Conservation (phyloP, 2,113 vertebrate genomes). For the Solenodon paradoxus region DNA sequence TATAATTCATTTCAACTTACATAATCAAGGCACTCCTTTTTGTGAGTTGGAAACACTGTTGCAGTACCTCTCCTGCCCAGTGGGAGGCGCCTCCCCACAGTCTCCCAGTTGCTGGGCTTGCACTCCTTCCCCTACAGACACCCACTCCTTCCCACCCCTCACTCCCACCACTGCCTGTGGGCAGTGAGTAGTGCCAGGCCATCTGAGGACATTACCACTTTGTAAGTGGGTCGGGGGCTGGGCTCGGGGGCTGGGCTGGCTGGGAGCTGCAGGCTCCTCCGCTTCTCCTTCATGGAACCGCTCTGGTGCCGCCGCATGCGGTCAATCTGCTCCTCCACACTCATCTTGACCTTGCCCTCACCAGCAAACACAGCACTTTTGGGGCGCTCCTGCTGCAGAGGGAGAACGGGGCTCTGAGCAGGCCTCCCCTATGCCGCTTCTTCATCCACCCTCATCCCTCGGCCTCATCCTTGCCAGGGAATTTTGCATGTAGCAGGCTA, state of each 20-base stretch:
- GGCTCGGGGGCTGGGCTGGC: slow-evolving; percentile 82
- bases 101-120: not conserved
- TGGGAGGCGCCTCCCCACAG: too few species aligned
- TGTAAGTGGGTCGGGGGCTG: slow-evolving; percentile 84
- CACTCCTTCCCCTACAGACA: too few species aligned
- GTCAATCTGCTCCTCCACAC: slow-evolving; percentile 94
- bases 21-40: not conserved
- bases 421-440: not conserved
- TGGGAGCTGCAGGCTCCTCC: slow-evolving; percentile 92
- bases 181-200: not conserved
- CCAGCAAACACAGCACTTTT: slow-evolving; percentile 90
- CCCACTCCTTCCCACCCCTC: not conserved
- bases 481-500: not conserved
- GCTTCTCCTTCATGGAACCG: slow-evolving; percentile 92
- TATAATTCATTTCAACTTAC: not conserved
- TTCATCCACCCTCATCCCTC: not conserved
- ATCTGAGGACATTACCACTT: slow-evolving; percentile 85
- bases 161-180: not conserved
- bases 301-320: slow-evolving; percentile 94
- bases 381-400: slow-evolving; percentile 87
- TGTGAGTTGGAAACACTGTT: not conserved
- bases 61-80: not conserved
- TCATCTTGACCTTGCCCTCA: slow-evolving; percentile 95
- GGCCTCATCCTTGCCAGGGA: not conserved
- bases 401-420: not conserved